Evolutionary conservation across 2,797 vertebrate species (phyloP).

Genomic region (Aldrovandia affinis): DNA sequence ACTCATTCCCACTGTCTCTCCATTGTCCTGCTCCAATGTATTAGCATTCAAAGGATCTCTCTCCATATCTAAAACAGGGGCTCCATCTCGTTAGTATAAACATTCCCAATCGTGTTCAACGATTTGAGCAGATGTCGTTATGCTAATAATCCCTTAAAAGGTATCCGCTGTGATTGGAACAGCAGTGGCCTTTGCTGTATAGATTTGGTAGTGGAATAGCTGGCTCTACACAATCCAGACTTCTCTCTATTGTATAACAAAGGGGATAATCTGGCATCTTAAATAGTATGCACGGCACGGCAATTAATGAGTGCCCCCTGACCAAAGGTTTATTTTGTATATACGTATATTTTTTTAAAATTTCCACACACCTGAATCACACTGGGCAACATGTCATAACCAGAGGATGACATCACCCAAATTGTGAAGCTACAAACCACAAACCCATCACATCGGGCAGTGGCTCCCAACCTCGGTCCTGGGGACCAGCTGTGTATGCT

Average conservation of each 20-base stretch:
- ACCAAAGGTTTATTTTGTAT: neutral
- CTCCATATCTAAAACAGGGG: constrained; percentile 47
- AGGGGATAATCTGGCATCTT: neutral
- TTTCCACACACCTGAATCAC: neutral
- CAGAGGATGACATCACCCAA: neutral
- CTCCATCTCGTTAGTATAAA: constrained; percentile 46
- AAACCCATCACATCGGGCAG: neutral
- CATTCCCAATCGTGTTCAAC: constrained; percentile 40
- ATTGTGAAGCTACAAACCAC: neutral
- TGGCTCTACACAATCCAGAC: neutral
- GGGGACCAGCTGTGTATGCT: too few species aligned
- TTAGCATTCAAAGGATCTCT: constrained; percentile 45
- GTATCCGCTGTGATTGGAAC: constrained; percentile 64
- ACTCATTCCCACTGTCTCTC: neutral
- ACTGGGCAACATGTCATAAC: neutral
- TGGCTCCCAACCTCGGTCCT: too few species aligned
- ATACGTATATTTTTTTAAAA: too few species aligned
- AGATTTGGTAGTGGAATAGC: constrained; percentile 61
- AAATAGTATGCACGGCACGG: neutral
- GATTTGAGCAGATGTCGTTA: constrained; percentile 47
- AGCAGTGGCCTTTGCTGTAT: constrained; percentile 72
- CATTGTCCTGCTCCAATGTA: constrained; percentile 42
- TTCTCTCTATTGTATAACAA: neutral
- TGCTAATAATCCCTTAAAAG: constrained; percentile 54
- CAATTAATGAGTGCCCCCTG: neutral